Evolutionary conservation across 2,888 invertebrate genomes (phyloP), one percentile per base, ranked within the genome.

Genomic region (Salpingus planirostris): DNA sequence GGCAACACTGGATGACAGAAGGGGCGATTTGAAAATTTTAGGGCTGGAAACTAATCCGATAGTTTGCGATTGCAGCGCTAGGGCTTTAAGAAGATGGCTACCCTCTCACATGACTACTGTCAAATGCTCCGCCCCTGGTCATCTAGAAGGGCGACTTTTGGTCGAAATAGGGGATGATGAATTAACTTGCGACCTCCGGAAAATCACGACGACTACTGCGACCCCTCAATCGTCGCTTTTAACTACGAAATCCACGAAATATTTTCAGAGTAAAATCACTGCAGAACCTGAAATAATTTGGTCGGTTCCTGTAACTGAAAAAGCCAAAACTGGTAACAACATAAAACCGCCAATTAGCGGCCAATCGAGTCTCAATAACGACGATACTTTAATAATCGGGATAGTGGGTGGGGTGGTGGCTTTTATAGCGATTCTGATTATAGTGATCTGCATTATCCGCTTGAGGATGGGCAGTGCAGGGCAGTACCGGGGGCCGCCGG

Each of bases 351-450:
- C 73, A 8, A 71, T 68, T 14, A 60, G 69, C 2, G 71, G 72
- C 2, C 69, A 71, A 36, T 69, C 72, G 5, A 66, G 78, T 0
- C 73, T 85, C 7, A 80, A 76, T 32, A 90, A 89, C 51, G 91
- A 92, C 50, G 91, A 91, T 49, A 90, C 89, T 3, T 68, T 92
- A n/a, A 91, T 92, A 29, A 91, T 92, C 37, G 89, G 89, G n/a
- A 91, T 92, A 44, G 90, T 91, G 0, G 90, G 90, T 1, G 90
- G 91, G 2, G 90, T 91, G 1, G 89, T 92, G 1, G 88, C 86
- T 1, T 88, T 92, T 56, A 89, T 92, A 44, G 85, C 85, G 7
- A 83, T 91, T 42, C 71, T 91, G 31, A 84, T 91, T 18, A 81
- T 91, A 14, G 79, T 80, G n/a, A 89, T 89, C 45, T 92, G 91